phyloP scores from a whole-genome alignment of 92 coral and sea anemone species.

The Porites lobata region DNA sequence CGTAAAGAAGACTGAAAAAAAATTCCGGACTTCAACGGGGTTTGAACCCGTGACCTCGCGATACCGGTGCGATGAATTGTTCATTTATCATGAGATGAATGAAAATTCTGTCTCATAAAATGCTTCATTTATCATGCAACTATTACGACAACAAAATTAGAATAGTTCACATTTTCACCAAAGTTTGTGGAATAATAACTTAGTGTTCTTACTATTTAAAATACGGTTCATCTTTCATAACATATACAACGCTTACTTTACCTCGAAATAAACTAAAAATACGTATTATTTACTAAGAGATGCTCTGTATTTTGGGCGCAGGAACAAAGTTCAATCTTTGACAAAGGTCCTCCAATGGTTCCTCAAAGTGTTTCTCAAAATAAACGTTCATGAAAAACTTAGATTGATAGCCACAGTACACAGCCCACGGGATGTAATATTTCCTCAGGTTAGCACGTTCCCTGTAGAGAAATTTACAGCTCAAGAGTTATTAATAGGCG shows the following conservation, averaged over 20 bases:
- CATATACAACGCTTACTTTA: background rate
- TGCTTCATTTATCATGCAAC: too few species aligned
- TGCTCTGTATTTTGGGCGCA: conserved; percentile 58
- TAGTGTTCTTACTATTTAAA: too few species aligned
- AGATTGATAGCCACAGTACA: conserved; percentile 83
- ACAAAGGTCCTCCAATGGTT: conserved; percentile 77
- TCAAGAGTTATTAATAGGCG: background rate
- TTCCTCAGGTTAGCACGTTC: conserved; percentile 68
- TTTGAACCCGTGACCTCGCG: too few species aligned
- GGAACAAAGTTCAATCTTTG: conserved; percentile 74
- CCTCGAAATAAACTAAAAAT: background rate
- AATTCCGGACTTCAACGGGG: too few species aligned
- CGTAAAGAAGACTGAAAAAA: too few species aligned
- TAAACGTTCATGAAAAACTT: conserved; percentile 85
- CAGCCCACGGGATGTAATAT: conserved; percentile 94
- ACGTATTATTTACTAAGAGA: background rate
- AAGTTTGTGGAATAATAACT: too few species aligned
- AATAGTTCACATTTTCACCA: too few species aligned
- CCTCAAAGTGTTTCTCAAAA: conserved; percentile 87
- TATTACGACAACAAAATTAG: too few species aligned
- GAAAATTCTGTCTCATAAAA: too few species aligned
- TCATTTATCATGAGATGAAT: too few species aligned
- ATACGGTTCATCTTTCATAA: background rate
- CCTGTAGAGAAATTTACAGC: conserved; percentile 49
- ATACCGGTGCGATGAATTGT: too few species aligned